phyloP scores from a whole-genome alignment of 2,797 vertebrate genomes.

The Rhinogobio ventralis region DNA sequence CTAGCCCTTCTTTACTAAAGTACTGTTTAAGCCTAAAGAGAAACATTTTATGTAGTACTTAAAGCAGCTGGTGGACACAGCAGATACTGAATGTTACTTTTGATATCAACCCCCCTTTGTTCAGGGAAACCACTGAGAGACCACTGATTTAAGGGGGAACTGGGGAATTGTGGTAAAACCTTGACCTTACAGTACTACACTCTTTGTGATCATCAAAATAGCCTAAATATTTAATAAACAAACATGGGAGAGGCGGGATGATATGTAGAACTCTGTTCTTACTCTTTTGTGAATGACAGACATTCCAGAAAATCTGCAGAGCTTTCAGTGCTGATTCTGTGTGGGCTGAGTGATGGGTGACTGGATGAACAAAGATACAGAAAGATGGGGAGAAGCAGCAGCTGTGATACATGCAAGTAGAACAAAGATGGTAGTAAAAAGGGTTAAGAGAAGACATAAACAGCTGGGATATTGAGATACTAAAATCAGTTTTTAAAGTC shows the following conservation, averaged over 20 bases:
- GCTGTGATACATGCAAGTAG: neutral
- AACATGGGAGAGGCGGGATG: neutral
- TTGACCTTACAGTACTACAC: neutral
- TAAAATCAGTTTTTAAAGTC: conserved; percentile 31
- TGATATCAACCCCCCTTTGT: no score
- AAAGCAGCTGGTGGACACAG: no score
- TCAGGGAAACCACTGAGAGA: no score
- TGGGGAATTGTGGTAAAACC: neutral
- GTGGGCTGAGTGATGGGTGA: conserved; percentile 24
- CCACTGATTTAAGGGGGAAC: no score
- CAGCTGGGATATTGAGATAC: conserved; percentile 27
- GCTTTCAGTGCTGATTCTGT: conserved; percentile 21
- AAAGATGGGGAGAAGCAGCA: conserved; percentile 6
- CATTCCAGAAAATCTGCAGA: neutral
- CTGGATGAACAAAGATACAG: neutral
- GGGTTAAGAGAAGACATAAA: conserved; percentile 10
- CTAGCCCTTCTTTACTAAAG: neutral
- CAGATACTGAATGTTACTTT: no score
- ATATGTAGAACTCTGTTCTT: conserved; percentile 1
- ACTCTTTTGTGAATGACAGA: neutral
- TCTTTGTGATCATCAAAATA: neutral
- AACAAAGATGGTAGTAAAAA: conserved; percentile 21
- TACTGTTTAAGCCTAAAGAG: neutral
- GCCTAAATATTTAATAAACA: conserved; percentile 39
- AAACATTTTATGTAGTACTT: neutral